Evolutionary conservation across 1,140 invertebrate genomes (phyloP).

Genomic region (Drosophila watanabei): DNA sequence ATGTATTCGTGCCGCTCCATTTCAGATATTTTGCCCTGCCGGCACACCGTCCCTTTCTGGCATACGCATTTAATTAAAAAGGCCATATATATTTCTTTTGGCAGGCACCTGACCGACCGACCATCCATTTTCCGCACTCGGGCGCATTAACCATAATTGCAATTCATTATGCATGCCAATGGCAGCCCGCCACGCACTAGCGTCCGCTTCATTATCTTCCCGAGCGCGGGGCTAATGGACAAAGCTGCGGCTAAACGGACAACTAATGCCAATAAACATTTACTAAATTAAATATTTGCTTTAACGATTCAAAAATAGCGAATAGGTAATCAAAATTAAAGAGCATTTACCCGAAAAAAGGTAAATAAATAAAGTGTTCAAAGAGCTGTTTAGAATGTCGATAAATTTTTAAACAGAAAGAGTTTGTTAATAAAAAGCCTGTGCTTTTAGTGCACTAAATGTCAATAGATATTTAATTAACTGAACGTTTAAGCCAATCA

Average conservation of each 20-base stretch:
- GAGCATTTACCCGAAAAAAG: neutral
- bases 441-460: neutral
- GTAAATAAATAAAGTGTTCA: slow-evolving; percentile 5
- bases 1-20: slow-evolving; percentile 32
- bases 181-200: slow-evolving; percentile 13
- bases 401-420: slow-evolving; percentile 7
- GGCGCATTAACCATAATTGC: slow-evolving; percentile 58
- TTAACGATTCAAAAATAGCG: slow-evolving; percentile 15
- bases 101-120: slow-evolving; percentile 28
- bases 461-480: slow-evolving; percentile 3
- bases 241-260: slow-evolving; percentile 35
- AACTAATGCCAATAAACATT: slow-evolving; percentile 53
- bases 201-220: slow-evolving; percentile 40
- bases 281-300: slow-evolving; percentile 51
- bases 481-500: neutral
- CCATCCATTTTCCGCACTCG: slow-evolving; percentile 4
- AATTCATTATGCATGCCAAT: slow-evolving; percentile 56
- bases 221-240: slow-evolving; percentile 27
- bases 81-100: slow-evolving; percentile 15
- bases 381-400: neutral
- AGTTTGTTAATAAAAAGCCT: neutral
- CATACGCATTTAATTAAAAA: slow-evolving; percentile 47
- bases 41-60: slow-evolving; percentile 2
- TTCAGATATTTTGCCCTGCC: slow-evolving; percentile 27
- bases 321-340: slow-evolving; percentile 10